A percentile compares a stretch with the other conserved stretches of the same genome.
Evolutionary conservation across 1,140 invertebrate species (phyloP).

Genomic region (Cyrtorhinus lividipennis): DNA sequence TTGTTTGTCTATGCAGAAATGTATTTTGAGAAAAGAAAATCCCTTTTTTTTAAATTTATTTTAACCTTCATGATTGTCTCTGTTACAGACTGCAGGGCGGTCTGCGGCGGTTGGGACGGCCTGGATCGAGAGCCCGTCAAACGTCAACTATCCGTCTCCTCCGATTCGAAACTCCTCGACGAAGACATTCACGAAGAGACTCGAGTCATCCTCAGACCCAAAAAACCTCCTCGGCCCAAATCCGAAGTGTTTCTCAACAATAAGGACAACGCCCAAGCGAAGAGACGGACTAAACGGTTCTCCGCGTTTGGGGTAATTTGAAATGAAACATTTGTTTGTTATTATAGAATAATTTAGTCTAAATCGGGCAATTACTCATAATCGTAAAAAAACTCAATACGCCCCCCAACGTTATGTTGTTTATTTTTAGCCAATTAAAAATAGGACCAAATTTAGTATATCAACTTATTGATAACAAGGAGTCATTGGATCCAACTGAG

Average conservation of each 20-base stretch:
- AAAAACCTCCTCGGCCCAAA: conserved; percentile 74
- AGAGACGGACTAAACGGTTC: conserved; percentile 65
- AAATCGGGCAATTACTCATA: not conserved
- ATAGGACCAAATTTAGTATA: no score
- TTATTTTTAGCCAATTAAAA: no score
- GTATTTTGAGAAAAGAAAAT: no score
- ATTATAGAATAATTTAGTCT: conserved; percentile 3
- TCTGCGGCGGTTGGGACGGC: conserved; percentile 48
- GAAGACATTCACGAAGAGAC: conserved; percentile 70
- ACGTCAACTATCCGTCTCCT: conserved; percentile 74
- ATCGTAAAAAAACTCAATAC: no score
- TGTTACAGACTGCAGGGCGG: conserved; percentile 16
- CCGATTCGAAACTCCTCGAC: conserved; percentile 76
- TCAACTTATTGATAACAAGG: no score
- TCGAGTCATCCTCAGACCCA: conserved; percentile 69
- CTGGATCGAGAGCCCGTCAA: conserved; percentile 56
- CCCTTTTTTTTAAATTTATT: no score
- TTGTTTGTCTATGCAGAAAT: no score
- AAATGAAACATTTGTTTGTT: conserved; percentile 12
- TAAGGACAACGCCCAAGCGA: conserved; percentile 33
- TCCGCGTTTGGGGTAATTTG: conserved; percentile 83
- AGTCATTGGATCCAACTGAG: no score
- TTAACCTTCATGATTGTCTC: no score
- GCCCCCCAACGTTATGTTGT: no score
- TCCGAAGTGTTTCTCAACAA: conserved; percentile 73